Percentiles rank a stretch among this genome's conserved stretches.
phyloP scores from a whole-genome alignment of 2,113 vertebrate species.

The Stegostoma tigrinum region DNA sequence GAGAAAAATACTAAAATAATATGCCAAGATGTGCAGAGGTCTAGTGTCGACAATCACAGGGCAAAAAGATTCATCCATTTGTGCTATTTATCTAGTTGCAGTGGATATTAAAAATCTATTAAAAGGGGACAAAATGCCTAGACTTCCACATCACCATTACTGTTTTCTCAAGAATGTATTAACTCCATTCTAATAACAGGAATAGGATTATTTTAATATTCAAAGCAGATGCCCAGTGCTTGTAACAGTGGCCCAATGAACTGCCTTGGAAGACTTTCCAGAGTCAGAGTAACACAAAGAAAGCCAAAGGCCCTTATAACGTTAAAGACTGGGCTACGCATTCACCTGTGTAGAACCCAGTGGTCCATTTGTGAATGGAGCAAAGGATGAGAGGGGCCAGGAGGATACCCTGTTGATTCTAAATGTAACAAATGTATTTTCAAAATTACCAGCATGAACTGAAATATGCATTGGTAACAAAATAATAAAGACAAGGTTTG shows the following conservation, averaged over 20 bases:
- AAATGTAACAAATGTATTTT: background rate
- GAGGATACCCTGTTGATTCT: background rate
- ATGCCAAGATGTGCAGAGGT: too few relatives aligned
- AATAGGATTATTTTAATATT: background rate
- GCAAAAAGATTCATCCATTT: background rate
- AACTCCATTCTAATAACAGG: background rate
- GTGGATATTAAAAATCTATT: background rate
- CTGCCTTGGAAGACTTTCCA: background rate
- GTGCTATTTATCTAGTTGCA: background rate
- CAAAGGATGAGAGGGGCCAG: background rate
- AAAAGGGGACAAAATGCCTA: background rate
- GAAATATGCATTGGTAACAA: background rate
- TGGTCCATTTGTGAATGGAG: background rate
- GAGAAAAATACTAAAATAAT: background rate
- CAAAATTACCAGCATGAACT: background rate
- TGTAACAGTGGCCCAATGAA: background rate
- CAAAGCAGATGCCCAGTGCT: background rate
- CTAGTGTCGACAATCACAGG: background rate
- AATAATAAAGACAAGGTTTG: background rate
- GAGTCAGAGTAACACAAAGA: background rate
- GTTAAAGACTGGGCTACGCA: background rate
- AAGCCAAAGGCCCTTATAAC: background rate
- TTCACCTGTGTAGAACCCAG: background rate
- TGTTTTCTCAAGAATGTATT: background rate
- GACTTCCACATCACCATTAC: background rate